A percentile compares a stretch with the other conserved stretches of the same genome.
These are phyloP conservation scores for Micrasema longulum DNA, from an alignment of 1,140 invertebrate species.

Conservation along the genomic window DNA sequence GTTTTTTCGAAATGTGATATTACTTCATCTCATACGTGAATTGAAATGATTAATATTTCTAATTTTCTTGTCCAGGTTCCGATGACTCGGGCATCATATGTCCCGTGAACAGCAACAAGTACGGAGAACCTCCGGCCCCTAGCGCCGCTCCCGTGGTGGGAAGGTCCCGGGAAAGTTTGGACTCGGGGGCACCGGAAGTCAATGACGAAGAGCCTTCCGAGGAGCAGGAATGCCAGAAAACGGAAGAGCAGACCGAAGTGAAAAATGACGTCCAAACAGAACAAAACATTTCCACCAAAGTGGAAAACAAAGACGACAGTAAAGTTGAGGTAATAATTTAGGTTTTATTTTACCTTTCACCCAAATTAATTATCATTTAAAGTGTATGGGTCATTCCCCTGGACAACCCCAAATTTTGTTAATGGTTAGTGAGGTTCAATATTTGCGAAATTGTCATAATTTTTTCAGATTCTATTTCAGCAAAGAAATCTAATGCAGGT, in stretches of 20 bases:
- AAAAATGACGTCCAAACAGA: not conserved
- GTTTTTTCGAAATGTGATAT: too few relatives aligned
- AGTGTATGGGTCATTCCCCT: too few relatives aligned
- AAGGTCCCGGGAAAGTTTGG: constrained; percentile 76
- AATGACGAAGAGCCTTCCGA: constrained; percentile 65
- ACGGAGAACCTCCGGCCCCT: not conserved
- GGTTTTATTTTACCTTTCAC: too few relatives aligned
- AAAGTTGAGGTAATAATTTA: constrained; percentile 36
- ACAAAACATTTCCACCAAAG: not conserved
- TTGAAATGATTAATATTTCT: too few relatives aligned
- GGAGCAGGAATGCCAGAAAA: constrained; percentile 49
- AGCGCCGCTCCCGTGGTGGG: constrained; percentile 57
- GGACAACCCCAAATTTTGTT: too few relatives aligned
- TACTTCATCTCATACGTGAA: too few relatives aligned
- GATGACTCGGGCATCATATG: constrained; percentile 88
- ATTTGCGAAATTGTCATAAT: too few relatives aligned
- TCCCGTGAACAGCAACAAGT: constrained; percentile 58
- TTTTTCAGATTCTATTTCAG: too few relatives aligned
- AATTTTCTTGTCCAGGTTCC: constrained; percentile 75
- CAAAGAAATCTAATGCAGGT: too few relatives aligned
- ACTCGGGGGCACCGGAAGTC: constrained; percentile 74
- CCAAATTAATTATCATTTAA: too few relatives aligned
- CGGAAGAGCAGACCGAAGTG: not conserved
- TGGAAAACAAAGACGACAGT: constrained; percentile 20
- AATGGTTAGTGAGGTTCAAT: too few relatives aligned